Evolutionary conservation across 2,797 vertebrate species (phyloP).

Genomic region (Galago senegalensis): DNA sequence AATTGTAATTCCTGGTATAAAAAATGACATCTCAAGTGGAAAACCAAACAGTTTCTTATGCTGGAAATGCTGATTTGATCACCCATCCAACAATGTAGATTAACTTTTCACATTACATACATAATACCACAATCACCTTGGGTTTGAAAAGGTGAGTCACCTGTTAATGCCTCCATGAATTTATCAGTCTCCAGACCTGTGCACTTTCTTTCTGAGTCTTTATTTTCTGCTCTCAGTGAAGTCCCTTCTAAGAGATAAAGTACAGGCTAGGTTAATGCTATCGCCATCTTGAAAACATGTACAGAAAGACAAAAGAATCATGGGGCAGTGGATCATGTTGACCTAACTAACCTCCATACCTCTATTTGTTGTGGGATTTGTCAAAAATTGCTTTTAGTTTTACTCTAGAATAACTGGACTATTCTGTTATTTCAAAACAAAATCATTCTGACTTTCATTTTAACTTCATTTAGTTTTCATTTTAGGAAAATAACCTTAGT

Average conservation of each 20-base stretch:
- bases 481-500: neutral
- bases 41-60: neutral
- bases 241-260: conserved; percentile 25
- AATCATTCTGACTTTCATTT: no score
- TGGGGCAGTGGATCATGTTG: neutral
- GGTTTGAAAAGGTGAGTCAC: neutral
- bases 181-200: neutral
- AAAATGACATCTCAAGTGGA: neutral
- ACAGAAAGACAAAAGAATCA: neutral
- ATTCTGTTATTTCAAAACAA: neutral
- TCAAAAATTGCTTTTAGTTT: neutral
- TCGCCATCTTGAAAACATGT: neutral
- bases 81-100: neutral
- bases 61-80: neutral
- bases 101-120: neutral
- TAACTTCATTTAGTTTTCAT: no score
- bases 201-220: neutral
- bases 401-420: neutral
- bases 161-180: neutral
- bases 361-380: neutral
- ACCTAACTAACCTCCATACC: neutral
- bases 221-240: neutral
- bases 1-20: conserved; percentile 15
- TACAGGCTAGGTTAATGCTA: neutral
- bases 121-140: neutral